phyloP scores from a whole-genome alignment of 2,888 invertebrate species.

The Pheosia gnoma region DNA sequence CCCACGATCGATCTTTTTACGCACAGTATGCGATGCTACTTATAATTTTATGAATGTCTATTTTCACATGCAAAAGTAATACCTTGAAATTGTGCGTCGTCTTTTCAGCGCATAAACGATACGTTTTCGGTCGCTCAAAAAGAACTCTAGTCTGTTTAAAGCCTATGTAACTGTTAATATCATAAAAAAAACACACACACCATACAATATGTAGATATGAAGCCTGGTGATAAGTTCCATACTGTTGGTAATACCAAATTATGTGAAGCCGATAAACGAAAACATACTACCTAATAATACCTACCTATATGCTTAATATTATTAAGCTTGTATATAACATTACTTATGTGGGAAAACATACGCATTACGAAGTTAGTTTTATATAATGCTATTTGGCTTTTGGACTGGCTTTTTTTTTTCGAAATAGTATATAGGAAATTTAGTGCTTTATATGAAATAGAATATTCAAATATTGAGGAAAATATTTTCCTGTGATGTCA shows the following conservation, averaged over 20 bases:
- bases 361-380: conserved; percentile 81
- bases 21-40: too few relatives aligned
- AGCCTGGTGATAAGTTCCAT: not conserved
- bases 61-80: too few relatives aligned
- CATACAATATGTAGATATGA: not conserved
- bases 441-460: conserved; percentile 63
- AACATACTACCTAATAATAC: conserved; percentile 34
- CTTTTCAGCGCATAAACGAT: too few relatives aligned
- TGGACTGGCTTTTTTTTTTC: conserved; percentile 72
- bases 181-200: not conserved
- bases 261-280: not conserved
- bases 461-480: conserved; percentile 45
- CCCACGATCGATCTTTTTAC: too few relatives aligned
- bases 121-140: too few relatives aligned
- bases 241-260: not conserved
- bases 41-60: too few relatives aligned
- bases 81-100: too few relatives aligned
- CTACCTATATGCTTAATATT: conserved; percentile 48
- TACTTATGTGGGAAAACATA: conserved; percentile 79
- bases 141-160: too few relatives aligned
- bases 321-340: conserved; percentile 71
- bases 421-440: conserved; percentile 64
- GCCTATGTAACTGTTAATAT: not conserved
- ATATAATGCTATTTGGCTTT: conserved; percentile 75
- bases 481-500: conserved; percentile 52